Conservation (phyloP, 2,113 vertebrate genomes). For the Poecilia latipinna region DNA sequence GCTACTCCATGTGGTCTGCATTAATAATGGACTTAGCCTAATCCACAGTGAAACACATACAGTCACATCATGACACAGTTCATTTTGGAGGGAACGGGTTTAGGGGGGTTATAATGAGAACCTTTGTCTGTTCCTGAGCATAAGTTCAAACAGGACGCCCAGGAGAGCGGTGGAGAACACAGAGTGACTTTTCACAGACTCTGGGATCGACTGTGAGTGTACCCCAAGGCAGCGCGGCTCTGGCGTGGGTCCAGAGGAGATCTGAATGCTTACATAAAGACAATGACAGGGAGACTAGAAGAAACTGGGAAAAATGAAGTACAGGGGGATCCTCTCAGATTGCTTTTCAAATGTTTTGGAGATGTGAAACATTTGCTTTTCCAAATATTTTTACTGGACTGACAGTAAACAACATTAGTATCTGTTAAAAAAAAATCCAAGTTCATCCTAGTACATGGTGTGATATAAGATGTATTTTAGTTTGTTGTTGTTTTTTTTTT, state of each 20-base stretch:
- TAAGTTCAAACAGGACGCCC: constrained; percentile 23
- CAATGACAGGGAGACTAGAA: constrained; percentile 23
- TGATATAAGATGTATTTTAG: background rate
- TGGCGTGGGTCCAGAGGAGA: constrained; percentile 27
- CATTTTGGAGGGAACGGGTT: background rate
- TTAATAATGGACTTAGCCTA: constrained; percentile 64
- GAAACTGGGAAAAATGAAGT: constrained; percentile 25
- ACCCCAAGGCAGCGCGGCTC: constrained; percentile 19
- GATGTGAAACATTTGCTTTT: too few relatives aligned
- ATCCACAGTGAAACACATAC: constrained; percentile 52
- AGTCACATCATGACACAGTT: constrained; percentile 48
- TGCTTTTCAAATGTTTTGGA: background rate
- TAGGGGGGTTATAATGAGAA: constrained; percentile 31
- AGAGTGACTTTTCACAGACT: constrained; percentile 12
- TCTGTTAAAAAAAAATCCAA: background rate
- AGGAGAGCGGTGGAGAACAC: constrained; percentile 11
- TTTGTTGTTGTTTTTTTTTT: too few relatives aligned
- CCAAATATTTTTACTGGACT: background rate
- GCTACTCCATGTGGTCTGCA: constrained; percentile 50
- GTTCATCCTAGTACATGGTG: background rate
- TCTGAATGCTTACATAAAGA: constrained; percentile 21
- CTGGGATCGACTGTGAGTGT: constrained; percentile 14
- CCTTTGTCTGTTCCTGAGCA: constrained; percentile 27
- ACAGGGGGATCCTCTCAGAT: too few relatives aligned
- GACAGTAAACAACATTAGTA: background rate